Conservation (phyloP, 1,140 invertebrate genomes). For the Ostrea denselamellosa region DNA sequence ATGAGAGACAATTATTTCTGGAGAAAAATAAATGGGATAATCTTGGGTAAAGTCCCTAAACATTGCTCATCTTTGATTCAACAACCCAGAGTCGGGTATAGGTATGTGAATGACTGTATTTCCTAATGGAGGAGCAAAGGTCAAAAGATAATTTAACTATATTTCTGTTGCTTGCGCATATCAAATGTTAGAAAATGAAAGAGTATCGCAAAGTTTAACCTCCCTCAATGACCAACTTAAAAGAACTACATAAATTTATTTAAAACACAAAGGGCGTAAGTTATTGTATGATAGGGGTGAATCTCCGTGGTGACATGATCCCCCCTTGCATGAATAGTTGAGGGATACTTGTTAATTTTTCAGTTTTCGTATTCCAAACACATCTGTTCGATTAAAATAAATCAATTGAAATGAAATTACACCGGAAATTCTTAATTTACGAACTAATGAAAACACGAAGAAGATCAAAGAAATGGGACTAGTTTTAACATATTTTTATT, state of each 20-base stretch:
- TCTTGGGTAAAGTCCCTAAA: not conserved
- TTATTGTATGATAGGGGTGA: not conserved
- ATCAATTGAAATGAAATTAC: constrained; percentile 40
- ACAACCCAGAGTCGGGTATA: not conserved
- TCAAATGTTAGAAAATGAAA: constrained; percentile 33
- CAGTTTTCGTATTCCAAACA: constrained; percentile 38
- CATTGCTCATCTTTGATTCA: not conserved
- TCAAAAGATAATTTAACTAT: not conserved
- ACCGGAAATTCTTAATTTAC: constrained; percentile 39
- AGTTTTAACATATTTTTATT: constrained; percentile 38
- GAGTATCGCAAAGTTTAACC: not conserved
- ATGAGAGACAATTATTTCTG: not conserved
- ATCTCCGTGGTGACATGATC: not conserved
- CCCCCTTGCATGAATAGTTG: not conserved
- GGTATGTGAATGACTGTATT: not conserved
- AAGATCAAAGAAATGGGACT: constrained; percentile 24
- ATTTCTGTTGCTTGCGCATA: constrained; percentile 7
- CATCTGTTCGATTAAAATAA: constrained; percentile 40
- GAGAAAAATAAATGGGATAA: constrained; percentile 6
- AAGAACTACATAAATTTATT: constrained; percentile 16
- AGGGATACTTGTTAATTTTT: constrained; percentile 24
- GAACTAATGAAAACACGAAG: constrained; percentile 34
- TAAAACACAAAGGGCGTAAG: constrained; percentile 21
- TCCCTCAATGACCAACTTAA: constrained; percentile 13
- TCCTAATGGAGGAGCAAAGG: not conserved